Conservation (phyloP, 2,113 vertebrate species). For the Turnix velox region DNA sequence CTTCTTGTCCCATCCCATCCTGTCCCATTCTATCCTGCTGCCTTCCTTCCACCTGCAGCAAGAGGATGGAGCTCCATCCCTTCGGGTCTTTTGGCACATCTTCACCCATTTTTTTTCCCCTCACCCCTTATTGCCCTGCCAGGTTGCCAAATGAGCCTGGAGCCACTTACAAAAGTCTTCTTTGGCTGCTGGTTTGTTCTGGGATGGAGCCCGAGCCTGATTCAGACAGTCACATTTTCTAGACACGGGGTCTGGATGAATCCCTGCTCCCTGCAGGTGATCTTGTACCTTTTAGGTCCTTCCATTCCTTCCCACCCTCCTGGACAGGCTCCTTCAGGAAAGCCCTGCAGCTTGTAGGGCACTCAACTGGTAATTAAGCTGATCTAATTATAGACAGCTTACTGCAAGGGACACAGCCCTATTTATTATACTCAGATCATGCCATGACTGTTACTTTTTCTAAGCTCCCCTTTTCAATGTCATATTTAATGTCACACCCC, state of each 20-base stretch:
- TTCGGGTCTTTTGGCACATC: background rate
- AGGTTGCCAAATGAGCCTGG: background rate
- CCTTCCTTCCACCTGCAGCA: accelerated
- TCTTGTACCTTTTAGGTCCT: background rate
- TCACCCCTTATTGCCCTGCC: background rate
- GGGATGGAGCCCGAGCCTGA: background rate
- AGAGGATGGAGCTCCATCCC: background rate
- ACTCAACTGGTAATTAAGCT: background rate
- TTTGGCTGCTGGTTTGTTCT: background rate
- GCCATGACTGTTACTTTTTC: background rate
- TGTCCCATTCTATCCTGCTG: background rate
- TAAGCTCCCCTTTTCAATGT: background rate
- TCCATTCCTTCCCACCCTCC: background rate
- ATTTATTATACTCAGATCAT: background rate
- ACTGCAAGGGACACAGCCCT: background rate
- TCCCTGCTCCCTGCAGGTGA: no score
- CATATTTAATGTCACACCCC: background rate
- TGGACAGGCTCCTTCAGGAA: background rate
- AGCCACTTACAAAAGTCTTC: background rate
- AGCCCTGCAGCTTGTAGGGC: background rate
- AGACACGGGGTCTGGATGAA: background rate
- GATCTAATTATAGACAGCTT: background rate
- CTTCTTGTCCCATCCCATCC: background rate
- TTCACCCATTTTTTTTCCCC: background rate
- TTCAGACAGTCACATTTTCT: accelerated